Evolutionary conservation across 1,140 invertebrate species (phyloP), one percentile per base, ranked within the genome.

Genomic region (Penaeus vannamei): DNA sequence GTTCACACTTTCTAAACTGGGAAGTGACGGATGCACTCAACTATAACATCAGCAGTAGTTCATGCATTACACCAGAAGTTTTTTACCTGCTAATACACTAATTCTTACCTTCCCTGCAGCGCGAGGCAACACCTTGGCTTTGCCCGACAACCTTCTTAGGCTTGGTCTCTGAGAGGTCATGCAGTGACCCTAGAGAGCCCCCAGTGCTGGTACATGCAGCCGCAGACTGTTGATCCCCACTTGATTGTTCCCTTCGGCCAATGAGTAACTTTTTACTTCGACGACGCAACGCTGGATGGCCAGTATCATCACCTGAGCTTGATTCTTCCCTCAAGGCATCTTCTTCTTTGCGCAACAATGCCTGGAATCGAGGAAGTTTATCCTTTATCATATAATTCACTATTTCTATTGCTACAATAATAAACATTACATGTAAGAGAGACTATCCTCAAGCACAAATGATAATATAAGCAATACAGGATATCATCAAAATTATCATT

Each of bases 261-360:
- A 46, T 62, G 17, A 83, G 42, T n/a, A 61, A 64, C 80, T 90
- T 90, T 64, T 90, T 90, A 42, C 62, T 90, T 42, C 85, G 85
- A 61, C 81, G 36, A 26, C 79, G 26, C n/a, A 82, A 36, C 29
- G 66, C 61, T 29, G 72, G 66, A 36, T 90, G 80, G 66, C 81
- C 36, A 23, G 88, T 90, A 20, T 90, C 89, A 29, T 90, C 89
- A 8, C 85, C 89, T 46, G 85, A 86, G 32, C 85, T 83, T 2
- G 89, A 90, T 72, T 90, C 89, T 60, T 90, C 89, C 32, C 85
- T 86, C 23, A 90, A 59, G 62, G 85, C 89, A 84, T 90, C 89
- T 86, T 90, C 64, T 62, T 90, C 89, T 66, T 86, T 82, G 23
- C 32, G 84, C 53, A 90, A 23, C 64, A 90, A 64, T 61, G 81